These are phyloP conservation scores for Helicoverpa assulta DNA, from an alignment of 2,888 invertebrate species.

Conservation along the genomic window DNA sequence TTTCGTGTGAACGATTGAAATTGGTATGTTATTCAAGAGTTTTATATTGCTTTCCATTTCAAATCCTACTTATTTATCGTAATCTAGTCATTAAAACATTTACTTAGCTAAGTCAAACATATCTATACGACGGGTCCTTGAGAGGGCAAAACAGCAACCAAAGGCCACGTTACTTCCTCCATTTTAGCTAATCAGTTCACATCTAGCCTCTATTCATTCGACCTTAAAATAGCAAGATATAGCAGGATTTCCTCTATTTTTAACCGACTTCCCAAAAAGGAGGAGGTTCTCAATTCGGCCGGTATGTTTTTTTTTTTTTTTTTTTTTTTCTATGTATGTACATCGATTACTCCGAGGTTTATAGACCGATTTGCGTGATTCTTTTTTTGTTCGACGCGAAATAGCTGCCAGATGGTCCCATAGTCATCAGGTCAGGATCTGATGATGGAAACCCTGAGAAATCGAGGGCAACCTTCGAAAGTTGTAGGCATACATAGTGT, in stretches of 20 bases:
- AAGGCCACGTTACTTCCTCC: constrained; percentile 57
- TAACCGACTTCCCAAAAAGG: no score
- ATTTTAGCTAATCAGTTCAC: constrained; percentile 60
- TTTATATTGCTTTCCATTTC: constrained; percentile 1
- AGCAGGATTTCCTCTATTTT: constrained; percentile 61
- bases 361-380: no score
- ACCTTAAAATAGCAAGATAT: constrained; percentile 55
- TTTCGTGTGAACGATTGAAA: constrained; percentile 25
- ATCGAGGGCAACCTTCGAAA: no score
- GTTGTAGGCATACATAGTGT: no score
- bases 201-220: constrained; percentile 63
- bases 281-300: no score
- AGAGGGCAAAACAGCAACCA: constrained; percentile 58
- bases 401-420: no score
- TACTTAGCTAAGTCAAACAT: constrained; percentile 39
- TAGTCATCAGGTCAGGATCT: no score
- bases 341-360: no score
- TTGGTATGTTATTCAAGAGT: neutral
- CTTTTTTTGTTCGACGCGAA: no score
- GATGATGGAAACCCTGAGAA: no score
- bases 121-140: constrained; percentile 50
- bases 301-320: no score
- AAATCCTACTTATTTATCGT: constrained; percentile 2
- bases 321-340: no score
- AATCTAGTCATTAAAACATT: constrained; percentile 21